A percentile compares a stretch with the other conserved stretches of the same genome.
Conservation (phyloP, 2,888 invertebrate genomes). For the Nymphalis urticae region DNA sequence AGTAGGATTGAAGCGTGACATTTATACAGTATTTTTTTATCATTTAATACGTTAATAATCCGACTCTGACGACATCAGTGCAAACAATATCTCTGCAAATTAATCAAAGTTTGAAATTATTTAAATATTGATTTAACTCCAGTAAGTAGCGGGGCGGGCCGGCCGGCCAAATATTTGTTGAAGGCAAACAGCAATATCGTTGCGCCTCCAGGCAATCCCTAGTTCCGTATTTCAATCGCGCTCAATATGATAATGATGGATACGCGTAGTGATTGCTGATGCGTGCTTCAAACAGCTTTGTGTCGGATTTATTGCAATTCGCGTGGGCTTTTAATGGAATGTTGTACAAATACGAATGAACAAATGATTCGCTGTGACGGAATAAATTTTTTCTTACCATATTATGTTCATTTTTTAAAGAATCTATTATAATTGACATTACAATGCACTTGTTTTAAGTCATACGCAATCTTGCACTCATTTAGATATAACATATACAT, state of each 20-base stretch:
- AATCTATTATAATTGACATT: not conserved
- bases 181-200: conserved; percentile 77
- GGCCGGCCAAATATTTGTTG: conserved; percentile 67
- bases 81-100: conserved; percentile 77
- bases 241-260: conserved; percentile 74
- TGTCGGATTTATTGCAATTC: conserved; percentile 55
- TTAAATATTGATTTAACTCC: conserved; percentile 81
- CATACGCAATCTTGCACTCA: no score
- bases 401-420: not conserved
- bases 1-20: no score
- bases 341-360: conserved; percentile 30
- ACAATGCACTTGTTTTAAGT: no score
- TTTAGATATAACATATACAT: no score
- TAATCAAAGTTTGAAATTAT: conserved; percentile 81
- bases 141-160: conserved; percentile 70
- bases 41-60: conserved; percentile 37
- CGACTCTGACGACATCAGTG: conserved; percentile 65
- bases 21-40: conserved; percentile 6
- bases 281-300: conserved; percentile 58
- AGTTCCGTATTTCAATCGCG: conserved; percentile 51
- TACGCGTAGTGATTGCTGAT: conserved; percentile 61
- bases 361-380: not conserved
- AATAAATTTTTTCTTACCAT: not conserved
- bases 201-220: conserved; percentile 45
- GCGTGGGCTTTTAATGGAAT: conserved; percentile 34